Base-by-base conservation (phyloP, 2,888 invertebrate species). In the Physocephala rufipes region DNA sequence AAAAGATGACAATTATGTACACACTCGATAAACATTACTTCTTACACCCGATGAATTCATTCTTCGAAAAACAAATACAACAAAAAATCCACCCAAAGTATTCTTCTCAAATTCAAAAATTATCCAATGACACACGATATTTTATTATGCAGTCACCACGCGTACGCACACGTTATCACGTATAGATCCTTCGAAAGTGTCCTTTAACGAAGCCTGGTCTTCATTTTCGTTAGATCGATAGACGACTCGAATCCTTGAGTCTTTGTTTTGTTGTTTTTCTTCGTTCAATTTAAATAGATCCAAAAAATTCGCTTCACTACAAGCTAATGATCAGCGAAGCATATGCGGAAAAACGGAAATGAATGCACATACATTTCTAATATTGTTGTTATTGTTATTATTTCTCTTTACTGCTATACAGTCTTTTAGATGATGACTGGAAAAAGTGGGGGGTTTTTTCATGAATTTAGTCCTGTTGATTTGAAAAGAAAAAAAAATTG, bases 1-100 rank as follows among this genome's bases (percentile, higher is more conserved):
- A 73, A 75, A 73, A 75, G 74, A 75, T 75, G 74, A 75, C 73
- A 73, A 47, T 73, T 71, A 71, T 70, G 61, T 58, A 26, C 21
- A 61, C 51, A 62, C 59, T 16, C 26, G 21, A 16, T 19, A 65
- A 24, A 47, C 64, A 51, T 16, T 15, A 7, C n/a, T 51, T 15
- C 7, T 16, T 16, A 47, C 47, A 15, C 47, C 2, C 43, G 45
- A 43, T 21, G 21, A 59, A 9, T 28, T 19, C 19, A 19, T n/a
- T 16, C 30, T 36, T 30, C 30, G 36, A 30, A 30, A 36, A 36
- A n/a, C 61, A 36, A 30, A 59, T 26, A 21, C 16, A 3, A 13
- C 15, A 13, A 15, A 15, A 30, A 16, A 28, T 28, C 59, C 19
- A 15, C 21, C 26, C 1, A 24, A 4, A 28, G 15, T 26, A 15